Percentiles rank a stretch among this genome's conserved stretches.
phyloP scores from a whole-genome alignment of 2,888 invertebrate species.

The Synanthedon andrenaeformis region DNA sequence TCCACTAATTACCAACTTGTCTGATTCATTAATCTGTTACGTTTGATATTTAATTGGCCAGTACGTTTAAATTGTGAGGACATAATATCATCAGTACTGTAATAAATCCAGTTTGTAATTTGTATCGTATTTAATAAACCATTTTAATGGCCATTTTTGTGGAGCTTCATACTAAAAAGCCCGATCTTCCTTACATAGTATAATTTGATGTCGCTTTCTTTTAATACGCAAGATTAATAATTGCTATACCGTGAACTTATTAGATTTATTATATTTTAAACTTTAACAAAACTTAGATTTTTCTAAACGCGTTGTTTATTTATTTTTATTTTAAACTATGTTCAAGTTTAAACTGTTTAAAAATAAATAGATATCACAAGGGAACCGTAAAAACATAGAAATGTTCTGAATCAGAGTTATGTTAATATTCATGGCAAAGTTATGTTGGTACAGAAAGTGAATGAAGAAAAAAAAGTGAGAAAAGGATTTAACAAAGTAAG shows the following conservation, averaged over 20 bases:
- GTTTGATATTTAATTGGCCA: constrained; percentile 9
- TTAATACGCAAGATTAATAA: no score
- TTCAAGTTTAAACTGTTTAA: neutral
- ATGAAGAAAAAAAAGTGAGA: constrained; percentile 14
- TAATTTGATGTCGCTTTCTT: no score
- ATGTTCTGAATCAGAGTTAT: neutral
- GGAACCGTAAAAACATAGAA: constrained; percentile 22
- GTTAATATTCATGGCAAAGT: neutral
- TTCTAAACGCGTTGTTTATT: neutral
- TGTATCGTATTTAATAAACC: no score
- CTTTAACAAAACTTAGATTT: no score
- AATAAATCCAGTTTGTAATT: no score
- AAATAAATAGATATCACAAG: neutral
- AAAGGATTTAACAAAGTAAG: constrained; percentile 1
- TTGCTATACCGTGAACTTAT: no score
- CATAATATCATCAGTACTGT: no score
- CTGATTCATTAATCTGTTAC: constrained; percentile 12
- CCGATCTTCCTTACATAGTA: no score
- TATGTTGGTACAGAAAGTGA: constrained; percentile 19
- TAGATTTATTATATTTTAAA: no score
- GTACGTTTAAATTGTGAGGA: neutral
- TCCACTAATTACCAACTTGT: constrained; percentile 17
- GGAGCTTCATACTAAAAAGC: no score
- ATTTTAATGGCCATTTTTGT: no score
- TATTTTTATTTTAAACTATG: neutral